Base-by-base conservation (phyloP, 2,113 vertebrate species). In the Amphilophus citrinellus region DNA sequence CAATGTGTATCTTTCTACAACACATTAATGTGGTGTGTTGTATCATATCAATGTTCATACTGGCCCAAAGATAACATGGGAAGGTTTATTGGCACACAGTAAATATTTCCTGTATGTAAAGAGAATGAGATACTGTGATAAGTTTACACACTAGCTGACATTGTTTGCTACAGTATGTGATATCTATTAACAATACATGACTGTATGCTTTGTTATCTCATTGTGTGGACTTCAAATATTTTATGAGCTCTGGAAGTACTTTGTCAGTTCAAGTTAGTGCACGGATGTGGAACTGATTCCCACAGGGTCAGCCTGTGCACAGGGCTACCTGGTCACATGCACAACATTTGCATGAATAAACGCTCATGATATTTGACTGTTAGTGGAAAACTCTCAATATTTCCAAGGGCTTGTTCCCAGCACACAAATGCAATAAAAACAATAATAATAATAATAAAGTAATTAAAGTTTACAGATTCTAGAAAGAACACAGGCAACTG, bases 201-300 rank as follows among this genome's bases (percentile, higher is more conserved):
- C 1, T 61, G 44, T 18, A 6, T 68, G 5, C 61, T 30, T 5
- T 3, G 8, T 18, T 17, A 3, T 78, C 2, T 20, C 5, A 30
- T 22, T 32, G 7, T 44, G 59, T 6, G 18, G 14, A 62, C 27
- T 14, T 47, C 3, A 2, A 3, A 3, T 9, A 24, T 17, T 47
- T 53, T 6, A 39, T 42, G 15, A 61, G 68, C 47, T 30, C 22
- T 50, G 65, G 10, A 68, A 22, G 44, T 18, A 24, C 79, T 77
- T 85, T 77, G 77, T 79, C 82, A 10, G 20, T 56, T 79, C 7
- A 82, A 85, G 84, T 82, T 73, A 32, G 22, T 47, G 15, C 50
- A 37, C 61, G 57, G 14, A 87, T 77, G 65, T 47, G 42, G 39
- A 47, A 62, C 5, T 71, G 85, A 89, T 90, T 84, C 71, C 77